Evolutionary conservation across 2,797 vertebrate genomes (phyloP).

Genomic region (Darevskia mixta): DNA sequence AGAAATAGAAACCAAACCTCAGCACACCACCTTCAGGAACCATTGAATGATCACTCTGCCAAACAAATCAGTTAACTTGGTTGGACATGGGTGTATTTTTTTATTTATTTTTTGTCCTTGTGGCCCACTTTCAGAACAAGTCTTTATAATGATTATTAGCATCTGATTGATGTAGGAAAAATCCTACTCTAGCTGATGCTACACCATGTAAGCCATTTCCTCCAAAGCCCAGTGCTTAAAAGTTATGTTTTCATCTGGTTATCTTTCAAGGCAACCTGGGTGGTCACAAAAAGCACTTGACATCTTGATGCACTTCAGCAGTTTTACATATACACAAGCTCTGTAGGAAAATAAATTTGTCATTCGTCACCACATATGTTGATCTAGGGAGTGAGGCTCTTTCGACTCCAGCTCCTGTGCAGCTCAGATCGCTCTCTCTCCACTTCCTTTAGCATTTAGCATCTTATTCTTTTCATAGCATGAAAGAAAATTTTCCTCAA

Average conservation of each 20-base stretch:
- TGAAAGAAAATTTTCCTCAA: slow-evolving; percentile 53
- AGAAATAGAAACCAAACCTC: slow-evolving; percentile 23
- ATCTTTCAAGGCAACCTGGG: slow-evolving; percentile 99
- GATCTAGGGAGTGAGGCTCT: slow-evolving; percentile 87
- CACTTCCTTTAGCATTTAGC: slow-evolving; percentile 14
- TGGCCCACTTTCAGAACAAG: slow-evolving; percentile 61
- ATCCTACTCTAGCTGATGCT: slow-evolving; percentile 51
- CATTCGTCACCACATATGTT: slow-evolving; percentile 99
- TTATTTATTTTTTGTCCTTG: slow-evolving; percentile 46
- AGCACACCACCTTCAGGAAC: slow-evolving; percentile 32
- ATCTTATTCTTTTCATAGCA: slow-evolving; percentile 45
- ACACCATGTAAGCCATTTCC: slow-evolving; percentile 60
- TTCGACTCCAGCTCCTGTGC: slow-evolving; percentile 79
- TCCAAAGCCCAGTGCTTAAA: slow-evolving; percentile 70
- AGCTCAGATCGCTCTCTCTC: slow-evolving; percentile 68
- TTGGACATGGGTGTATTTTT: slow-evolving; percentile 35
- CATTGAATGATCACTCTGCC: slow-evolving; percentile 12
- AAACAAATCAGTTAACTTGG: slow-evolving; percentile 45
- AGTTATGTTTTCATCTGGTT: slow-evolving; percentile 99
- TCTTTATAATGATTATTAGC: slow-evolving; percentile 71
- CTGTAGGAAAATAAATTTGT: slow-evolving; percentile 99
- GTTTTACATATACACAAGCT: slow-evolving; percentile 99
- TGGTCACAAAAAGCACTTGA: slow-evolving; percentile 99
- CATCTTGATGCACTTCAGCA: slow-evolving; percentile 99
- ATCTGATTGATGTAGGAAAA: slow-evolving; percentile 68